These are phyloP conservation scores for Neotoxoptera formosana DNA, from an alignment of 1,140 invertebrate species.

Conservation along the genomic window DNA sequence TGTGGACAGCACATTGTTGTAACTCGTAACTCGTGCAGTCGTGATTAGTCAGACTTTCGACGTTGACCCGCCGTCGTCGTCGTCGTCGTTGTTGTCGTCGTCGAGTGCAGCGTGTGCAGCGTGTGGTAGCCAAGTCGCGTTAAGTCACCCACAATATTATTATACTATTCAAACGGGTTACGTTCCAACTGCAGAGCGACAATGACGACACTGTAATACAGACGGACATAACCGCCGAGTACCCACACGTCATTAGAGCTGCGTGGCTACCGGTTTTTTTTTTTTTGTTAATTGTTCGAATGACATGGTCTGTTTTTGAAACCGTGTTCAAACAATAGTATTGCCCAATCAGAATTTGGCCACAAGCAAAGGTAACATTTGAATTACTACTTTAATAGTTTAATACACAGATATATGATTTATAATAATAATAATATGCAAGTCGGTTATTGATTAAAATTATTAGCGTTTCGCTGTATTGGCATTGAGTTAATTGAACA, in stretches of 20 bases:
- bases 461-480: neutral
- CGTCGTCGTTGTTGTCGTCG: no score
- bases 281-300: neutral
- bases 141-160: neutral
- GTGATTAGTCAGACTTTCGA: slow-evolving; percentile 46
- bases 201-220: neutral
- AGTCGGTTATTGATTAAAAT: neutral
- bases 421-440: neutral
- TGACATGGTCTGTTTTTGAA: slow-evolving; percentile 9
- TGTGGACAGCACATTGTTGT: neutral
- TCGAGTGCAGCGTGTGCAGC: no score
- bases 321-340: neutral
- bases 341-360: no score
- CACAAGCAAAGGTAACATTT: neutral
- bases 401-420: neutral
- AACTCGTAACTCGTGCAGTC: neutral
- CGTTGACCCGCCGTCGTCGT: neutral
- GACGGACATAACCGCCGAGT: neutral
- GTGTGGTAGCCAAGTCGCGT: neutral
- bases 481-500: neutral
- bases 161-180: neutral
- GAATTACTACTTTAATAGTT: neutral
- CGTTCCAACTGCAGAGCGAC: neutral
- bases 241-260: neutral
- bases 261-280: neutral